Conservation (phyloP, 2,797 vertebrate genomes). For the Meriones psammophilus region DNA sequence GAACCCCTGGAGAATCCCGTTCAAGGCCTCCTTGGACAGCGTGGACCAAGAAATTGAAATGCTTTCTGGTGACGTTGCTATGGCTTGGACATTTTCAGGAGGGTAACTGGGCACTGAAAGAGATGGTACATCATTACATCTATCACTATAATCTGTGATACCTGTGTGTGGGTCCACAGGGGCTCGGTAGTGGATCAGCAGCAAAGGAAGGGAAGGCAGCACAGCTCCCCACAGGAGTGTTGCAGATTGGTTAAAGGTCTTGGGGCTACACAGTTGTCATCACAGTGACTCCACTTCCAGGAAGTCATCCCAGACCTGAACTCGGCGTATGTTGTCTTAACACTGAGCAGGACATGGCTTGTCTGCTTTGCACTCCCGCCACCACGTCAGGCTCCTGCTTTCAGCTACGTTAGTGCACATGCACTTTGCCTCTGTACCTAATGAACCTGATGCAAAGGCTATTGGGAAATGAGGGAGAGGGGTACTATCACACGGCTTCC, state of each 20-base stretch:
- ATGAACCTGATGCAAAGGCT: not conserved
- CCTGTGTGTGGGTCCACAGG: rapidly evolving
- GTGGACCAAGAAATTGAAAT: conserved; percentile 98
- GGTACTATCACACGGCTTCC: rapidly evolving
- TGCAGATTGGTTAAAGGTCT: rapidly evolving
- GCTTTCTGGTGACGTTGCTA: conserved; percentile 97
- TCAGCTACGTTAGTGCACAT: not conserved
- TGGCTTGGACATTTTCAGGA: conserved; percentile 97
- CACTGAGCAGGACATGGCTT: not conserved
- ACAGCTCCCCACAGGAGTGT: not conserved
- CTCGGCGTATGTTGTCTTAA: not conserved
- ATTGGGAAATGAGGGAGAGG: not conserved
- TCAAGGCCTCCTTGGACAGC: conserved; percentile 95
- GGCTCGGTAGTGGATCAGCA: not conserved
- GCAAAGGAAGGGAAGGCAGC: rapidly evolving
- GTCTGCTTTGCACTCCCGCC: not conserved
- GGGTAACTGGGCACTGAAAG: conserved; percentile 96
- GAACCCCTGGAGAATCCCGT: conserved; percentile 98
- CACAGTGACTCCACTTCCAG: not conserved
- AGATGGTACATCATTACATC: conserved; percentile 42
- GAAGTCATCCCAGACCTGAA: rapidly evolving
- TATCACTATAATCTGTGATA: conserved; percentile 29
- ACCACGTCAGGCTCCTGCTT: not conserved
- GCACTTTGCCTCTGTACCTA: rapidly evolving
- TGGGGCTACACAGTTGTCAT: not conserved